Base-by-base conservation (phyloP, 2,888 invertebrate genomes). In the Gari tellinella region DNA sequence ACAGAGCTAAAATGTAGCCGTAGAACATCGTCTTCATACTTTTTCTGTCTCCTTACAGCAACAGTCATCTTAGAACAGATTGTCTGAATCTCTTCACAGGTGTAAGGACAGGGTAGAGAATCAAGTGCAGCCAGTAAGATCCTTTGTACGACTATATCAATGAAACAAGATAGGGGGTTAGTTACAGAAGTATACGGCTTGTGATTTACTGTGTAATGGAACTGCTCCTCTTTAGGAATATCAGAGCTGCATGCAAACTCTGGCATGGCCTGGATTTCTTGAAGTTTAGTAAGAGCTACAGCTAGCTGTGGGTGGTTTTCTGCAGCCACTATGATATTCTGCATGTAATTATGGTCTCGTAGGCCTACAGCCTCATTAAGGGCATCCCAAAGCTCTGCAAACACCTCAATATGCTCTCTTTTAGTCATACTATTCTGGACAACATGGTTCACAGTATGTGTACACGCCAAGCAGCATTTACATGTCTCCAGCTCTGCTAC, bases 61-160 rank as follows among this genome's bases (percentile, higher is more conserved):
- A 45, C 25, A 37, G 78, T 82, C 15, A 76, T 40, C 3, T 79
- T 52, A 5, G 52, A 46, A 62, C 87, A 86, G 1, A 89, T 37
- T 0, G 60, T 61, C 38, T 66, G 49, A 21, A 88, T 70, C 45
- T 89, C 87, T 8, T 63, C 52, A 49, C 63, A 43, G 17, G 74
- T 81, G 70, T 88, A 89, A 0, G 86, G 86, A 31, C 79, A 74
- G 1, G 82, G 57, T 21, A 65, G 55, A 7, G 74, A 68, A 19
- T 89, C 85, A n/a, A 90, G 49, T 41, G 76, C 58, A 2, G 88
- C 84, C 8, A 67, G 38, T 2, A 89, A 55, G 41, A 91, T 40
- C 25, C 89, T 79, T 57, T 89, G 90, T 31, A 86, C 84, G 7
- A 88, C 82, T 25, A 90, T 70, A 63, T 90, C 89, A 25, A 89